Conservation (phyloP, 2,797 vertebrate genomes). For the Oreochromis mossambicus region DNA sequence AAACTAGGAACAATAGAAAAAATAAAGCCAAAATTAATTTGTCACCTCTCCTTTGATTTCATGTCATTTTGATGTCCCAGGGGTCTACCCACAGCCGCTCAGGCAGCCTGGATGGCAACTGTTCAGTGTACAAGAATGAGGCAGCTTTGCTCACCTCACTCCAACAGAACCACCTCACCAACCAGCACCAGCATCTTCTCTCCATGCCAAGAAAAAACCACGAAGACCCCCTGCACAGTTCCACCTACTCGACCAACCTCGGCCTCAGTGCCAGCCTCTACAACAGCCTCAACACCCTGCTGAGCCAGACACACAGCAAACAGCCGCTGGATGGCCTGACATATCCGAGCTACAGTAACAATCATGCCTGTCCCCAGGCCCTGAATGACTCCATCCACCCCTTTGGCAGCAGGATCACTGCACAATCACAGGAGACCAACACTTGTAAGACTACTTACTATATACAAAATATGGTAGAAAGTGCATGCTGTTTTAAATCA, state of each 20-base stretch:
- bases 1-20: not conserved
- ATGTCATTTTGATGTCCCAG: constrained; percentile 48
- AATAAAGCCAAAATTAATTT: not conserved
- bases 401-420: constrained; percentile 23
- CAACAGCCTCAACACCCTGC: constrained; percentile 74
- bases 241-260: constrained; percentile 34
- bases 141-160: constrained; percentile 73
- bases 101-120: constrained; percentile 74
- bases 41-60: not conserved
- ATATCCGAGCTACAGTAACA: constrained; percentile 28
- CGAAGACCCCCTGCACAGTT: constrained; percentile 10
- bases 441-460: constrained; percentile 28
- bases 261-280: constrained; percentile 69
- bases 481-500: not conserved
- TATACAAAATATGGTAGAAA: not conserved
- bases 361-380: constrained; percentile 16
- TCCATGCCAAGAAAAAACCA: constrained; percentile 36
- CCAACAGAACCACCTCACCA: constrained; percentile 52
- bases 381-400: constrained; percentile 21
- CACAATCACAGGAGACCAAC: constrained; percentile 26
- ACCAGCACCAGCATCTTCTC: constrained; percentile 48
- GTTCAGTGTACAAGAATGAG: constrained; percentile 77
- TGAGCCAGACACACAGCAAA: constrained; percentile 65
- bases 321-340: constrained; percentile 33
- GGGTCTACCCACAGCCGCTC: constrained; percentile 71